phyloP scores from a whole-genome alignment of 2,797 vertebrate species.

The Syndactyla subalaris region DNA sequence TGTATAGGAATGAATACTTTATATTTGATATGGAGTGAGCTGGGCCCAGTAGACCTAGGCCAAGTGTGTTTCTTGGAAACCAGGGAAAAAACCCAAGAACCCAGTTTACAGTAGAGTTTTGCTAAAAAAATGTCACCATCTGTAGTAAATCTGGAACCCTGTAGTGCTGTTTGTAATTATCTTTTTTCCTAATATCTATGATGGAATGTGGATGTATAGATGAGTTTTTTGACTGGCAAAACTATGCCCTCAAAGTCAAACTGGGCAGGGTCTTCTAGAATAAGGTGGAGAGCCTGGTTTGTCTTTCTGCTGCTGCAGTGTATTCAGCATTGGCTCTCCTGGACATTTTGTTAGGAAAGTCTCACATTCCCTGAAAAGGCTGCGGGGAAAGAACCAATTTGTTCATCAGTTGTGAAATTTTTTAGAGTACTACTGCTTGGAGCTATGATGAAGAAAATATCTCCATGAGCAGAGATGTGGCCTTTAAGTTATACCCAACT shows the following conservation, averaged over 20 bases:
- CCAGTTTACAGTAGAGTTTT: not conserved
- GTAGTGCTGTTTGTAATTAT: not conserved
- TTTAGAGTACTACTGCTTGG: not conserved
- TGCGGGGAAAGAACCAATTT: not conserved
- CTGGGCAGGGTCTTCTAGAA: not conserved
- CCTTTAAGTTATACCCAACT: not conserved
- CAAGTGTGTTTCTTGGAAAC: not conserved
- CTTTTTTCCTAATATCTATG: accelerated
- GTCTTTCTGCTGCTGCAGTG: not conserved
- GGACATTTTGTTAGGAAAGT: not conserved
- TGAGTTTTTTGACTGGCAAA: not conserved
- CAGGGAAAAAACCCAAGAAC: accelerated
- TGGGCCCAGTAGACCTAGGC: not conserved
- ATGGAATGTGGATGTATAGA: not conserved
- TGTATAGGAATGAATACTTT: not conserved
- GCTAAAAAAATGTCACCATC: not conserved
- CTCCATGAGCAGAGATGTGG: not conserved
- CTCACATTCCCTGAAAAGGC: not conserved
- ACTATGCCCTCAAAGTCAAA: not conserved
- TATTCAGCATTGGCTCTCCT: not conserved
- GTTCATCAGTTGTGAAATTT: not conserved
- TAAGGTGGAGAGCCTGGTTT: not conserved
- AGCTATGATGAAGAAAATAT: not conserved
- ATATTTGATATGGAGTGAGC: not conserved
- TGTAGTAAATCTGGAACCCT: not conserved